Base-by-base conservation (phyloP, 2,888 invertebrate species). In the Arrhopalites spinosus region DNA sequence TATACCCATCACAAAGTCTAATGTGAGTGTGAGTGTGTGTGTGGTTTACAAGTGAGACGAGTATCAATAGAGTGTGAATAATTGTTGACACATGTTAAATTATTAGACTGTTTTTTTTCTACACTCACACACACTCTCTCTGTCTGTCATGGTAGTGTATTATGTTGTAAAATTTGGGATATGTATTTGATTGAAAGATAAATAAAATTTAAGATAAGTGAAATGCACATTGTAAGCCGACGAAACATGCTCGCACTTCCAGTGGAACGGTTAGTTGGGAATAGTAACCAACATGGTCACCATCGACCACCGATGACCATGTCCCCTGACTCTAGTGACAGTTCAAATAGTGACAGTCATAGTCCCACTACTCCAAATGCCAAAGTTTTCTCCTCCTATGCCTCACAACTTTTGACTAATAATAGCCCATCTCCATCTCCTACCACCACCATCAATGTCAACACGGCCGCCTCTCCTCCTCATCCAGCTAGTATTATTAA, bases 191-290 rank as follows among this genome's bases (percentile, higher is more conserved):
- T n/a, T n/a, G n/a, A n/a, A 47, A 47, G 2, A 2, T 47, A 2
- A 11, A 2, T 23, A 59, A 20, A 59, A 13, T 59, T 7, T 11
- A 59, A n/a, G n/a, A n/a, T n/a, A n/a, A n/a, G n/a, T 50, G 67
- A 75, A 30, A 80, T 80, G 78, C 80, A 78, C 74, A 77, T 78
- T 47, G 78, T 80, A 66, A 76, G 69, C 63, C 70, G 77, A n/a
- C 61, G 69, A 76, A 80, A 43, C 69, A 83, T 83, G 83, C 80
- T 82, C 75, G 82, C 83, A 63, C 77, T 83, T 53, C 81, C 83
- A 20, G 83, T 83, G 8, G 83, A 83, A 77, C 76, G 83, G 50
- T 78, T 83, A 69, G 79, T 83, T 25, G 83, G 82, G 13, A 81
- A 70, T 30, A 56, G 69, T 43, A 56, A 25, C 47, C 56, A 73